Evolutionary conservation across 2,888 invertebrate species (phyloP).

Genomic region (Disparrhopalites patrizii): DNA sequence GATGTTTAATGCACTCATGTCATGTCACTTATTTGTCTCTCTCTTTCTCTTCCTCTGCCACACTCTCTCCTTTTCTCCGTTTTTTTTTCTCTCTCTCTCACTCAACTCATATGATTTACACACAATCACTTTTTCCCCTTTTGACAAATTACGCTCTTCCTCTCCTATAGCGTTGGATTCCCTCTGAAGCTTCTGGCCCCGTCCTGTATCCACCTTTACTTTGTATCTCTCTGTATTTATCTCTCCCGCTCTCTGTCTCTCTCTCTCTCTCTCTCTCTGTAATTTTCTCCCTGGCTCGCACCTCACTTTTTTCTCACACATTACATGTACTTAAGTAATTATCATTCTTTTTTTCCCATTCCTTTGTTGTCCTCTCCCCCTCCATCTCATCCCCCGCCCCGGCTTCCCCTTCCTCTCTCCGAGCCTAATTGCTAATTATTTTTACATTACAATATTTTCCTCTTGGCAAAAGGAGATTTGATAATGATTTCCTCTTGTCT

Average conservation of each 20-base stretch:
- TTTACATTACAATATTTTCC: no score
- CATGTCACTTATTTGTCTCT: conserved; percentile 25
- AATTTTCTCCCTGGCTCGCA: neutral
- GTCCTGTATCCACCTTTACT: neutral
- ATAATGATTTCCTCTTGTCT: no score
- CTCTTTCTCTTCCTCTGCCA: no score
- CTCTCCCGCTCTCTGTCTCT: neutral
- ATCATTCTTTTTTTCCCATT: conserved; percentile 1
- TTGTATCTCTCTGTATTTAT: neutral
- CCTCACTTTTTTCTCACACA: neutral
- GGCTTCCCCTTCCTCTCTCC: neutral
- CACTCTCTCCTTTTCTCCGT: conserved; percentile 21
- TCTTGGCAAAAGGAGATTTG: no score
- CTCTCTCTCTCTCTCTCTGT: neutral
- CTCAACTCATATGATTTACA: conserved; percentile 34
- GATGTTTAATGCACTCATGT: conserved; percentile 21
- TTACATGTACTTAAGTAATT: conserved; percentile 4
- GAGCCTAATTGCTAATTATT: neutral
- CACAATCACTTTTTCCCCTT: conserved; percentile 29
- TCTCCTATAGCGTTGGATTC: conserved; percentile 12
- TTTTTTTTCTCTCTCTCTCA: no score
- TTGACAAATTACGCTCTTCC: conserved; percentile 30
- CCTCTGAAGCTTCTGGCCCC: neutral
- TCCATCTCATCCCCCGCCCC: no score
- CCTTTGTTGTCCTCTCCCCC: no score